Conservation (phyloP, 2,113 vertebrate species). For the Anser cygnoides region DNA sequence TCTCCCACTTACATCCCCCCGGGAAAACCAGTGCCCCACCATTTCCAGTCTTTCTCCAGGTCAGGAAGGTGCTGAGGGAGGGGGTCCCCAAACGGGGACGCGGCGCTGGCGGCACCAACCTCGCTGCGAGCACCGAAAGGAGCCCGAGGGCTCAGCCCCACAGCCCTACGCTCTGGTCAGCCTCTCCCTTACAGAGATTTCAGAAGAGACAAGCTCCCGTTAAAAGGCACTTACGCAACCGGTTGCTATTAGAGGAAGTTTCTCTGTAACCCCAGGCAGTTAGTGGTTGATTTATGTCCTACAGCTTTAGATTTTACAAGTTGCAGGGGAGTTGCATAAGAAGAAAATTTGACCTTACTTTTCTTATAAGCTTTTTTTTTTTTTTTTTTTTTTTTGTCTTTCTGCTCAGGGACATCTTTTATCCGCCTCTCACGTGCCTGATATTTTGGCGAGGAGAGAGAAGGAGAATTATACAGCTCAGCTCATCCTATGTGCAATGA, state of each 20-base stretch:
- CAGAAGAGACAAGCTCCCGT: not conserved
- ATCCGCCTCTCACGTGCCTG: fast-evolving
- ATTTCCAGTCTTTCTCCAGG: not conserved
- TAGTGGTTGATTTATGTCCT: slow-evolving; percentile 60
- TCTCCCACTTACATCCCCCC: not conserved
- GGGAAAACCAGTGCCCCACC: not conserved
- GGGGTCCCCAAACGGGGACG: fast-evolving
- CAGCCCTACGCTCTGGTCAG: fast-evolving
- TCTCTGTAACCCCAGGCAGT: slow-evolving; percentile 51
- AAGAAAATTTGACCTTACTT: not conserved
- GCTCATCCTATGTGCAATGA: not conserved
- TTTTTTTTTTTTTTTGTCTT: not conserved
- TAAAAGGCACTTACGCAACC: not conserved
- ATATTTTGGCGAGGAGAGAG: fast-evolving
- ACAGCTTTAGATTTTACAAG: slow-evolving; percentile 9
- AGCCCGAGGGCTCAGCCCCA: not conserved
- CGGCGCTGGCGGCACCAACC: fast-evolving
- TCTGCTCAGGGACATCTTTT: not conserved
- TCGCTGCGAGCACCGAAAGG: fast-evolving
- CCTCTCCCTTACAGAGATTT: not conserved
- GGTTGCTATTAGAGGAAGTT: slow-evolving; percentile 32
- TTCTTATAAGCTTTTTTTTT: not conserved
- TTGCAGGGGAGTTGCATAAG: slow-evolving; percentile 17
- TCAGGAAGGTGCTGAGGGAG: not conserved
- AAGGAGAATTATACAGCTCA: fast-evolving